Evolutionary conservation across 2,797 vertebrate species (phyloP).

Genomic region (Channa striata): DNA sequence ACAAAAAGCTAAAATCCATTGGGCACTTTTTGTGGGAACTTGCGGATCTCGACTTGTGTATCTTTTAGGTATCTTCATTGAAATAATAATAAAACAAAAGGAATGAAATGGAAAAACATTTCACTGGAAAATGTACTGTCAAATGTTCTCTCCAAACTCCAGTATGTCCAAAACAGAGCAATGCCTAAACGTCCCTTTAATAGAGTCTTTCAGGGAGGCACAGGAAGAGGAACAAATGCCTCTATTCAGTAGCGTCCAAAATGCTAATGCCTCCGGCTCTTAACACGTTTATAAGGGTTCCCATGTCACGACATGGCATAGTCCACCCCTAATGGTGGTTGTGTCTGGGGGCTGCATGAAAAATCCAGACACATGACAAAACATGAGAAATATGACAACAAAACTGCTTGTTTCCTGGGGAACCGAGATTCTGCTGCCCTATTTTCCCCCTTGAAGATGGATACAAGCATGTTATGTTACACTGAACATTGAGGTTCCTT

Average conservation of each 20-base stretch:
- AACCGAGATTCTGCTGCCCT: slow-evolving; percentile 36
- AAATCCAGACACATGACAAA: slow-evolving; percentile 65
- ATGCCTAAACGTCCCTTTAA: slow-evolving; percentile 86
- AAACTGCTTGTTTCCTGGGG: slow-evolving; percentile 63
- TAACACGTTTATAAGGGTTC: slow-evolving; percentile 88
- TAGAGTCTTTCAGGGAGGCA: slow-evolving; percentile 87
- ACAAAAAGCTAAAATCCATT: slow-evolving; percentile 52
- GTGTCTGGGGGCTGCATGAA: slow-evolving; percentile 63
- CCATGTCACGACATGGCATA: slow-evolving; percentile 86
- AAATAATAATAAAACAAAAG: neutral
- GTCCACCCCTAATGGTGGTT: slow-evolving; percentile 72
- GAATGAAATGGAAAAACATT: slow-evolving; percentile 28
- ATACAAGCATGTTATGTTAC: slow-evolving; percentile 44
- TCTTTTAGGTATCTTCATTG: neutral
- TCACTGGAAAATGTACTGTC: slow-evolving; percentile 56
- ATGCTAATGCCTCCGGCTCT: slow-evolving; percentile 89
- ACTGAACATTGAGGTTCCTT: slow-evolving; percentile 32
- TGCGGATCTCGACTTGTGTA: slow-evolving; percentile 32
- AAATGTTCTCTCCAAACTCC: slow-evolving; percentile 73
- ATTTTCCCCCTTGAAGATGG: slow-evolving; percentile 46
- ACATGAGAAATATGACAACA: slow-evolving; percentile 74
- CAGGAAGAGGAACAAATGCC: slow-evolving; percentile 87
- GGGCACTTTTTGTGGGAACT: slow-evolving; percentile 29
- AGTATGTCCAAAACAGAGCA: slow-evolving; percentile 82
- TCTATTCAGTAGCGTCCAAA: slow-evolving; percentile 88